phyloP scores from a whole-genome alignment of 2,888 invertebrate genomes.

The Litoditis marina region DNA sequence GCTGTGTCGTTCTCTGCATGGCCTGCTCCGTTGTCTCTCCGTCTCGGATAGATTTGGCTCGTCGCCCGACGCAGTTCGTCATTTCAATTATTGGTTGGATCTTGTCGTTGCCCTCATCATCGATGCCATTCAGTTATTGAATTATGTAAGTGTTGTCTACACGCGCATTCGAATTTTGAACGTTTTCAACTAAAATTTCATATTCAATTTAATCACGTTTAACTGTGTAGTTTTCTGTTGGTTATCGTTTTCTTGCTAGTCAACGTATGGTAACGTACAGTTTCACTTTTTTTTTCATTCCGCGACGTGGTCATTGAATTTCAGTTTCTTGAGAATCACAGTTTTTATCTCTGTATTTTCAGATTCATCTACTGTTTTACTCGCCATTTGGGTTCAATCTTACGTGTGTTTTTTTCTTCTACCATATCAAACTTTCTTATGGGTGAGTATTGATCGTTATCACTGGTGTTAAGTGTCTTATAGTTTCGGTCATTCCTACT shows the following conservation, averaged over 20 bases:
- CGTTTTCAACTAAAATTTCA: no score
- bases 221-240: no score
- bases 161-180: background rate
- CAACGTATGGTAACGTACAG: background rate
- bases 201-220: no score
- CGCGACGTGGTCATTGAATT: background rate
- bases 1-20: conserved; percentile 31
- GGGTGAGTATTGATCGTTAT: conserved; percentile 10
- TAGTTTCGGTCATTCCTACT: no score
- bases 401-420: conserved; percentile 46
- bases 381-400: conserved; percentile 42
- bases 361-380: conserved; percentile 31
- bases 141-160: conserved; percentile 28
- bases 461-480: no score
- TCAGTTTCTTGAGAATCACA: no score
- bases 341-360: no score
- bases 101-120: conserved; percentile 21
- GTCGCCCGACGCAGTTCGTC: conserved; percentile 30
- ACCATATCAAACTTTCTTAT: conserved; percentile 38
- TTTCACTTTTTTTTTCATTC: background rate
- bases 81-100: conserved; percentile 42
- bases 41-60: conserved; percentile 29
- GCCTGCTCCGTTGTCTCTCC: conserved; percentile 37
- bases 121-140: conserved; percentile 30
- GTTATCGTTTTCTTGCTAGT: background rate